A percentile compares a stretch with the other conserved stretches of the same genome.
Conservation (phyloP, 2,888 invertebrate species). For the Tenodera sinensis region DNA sequence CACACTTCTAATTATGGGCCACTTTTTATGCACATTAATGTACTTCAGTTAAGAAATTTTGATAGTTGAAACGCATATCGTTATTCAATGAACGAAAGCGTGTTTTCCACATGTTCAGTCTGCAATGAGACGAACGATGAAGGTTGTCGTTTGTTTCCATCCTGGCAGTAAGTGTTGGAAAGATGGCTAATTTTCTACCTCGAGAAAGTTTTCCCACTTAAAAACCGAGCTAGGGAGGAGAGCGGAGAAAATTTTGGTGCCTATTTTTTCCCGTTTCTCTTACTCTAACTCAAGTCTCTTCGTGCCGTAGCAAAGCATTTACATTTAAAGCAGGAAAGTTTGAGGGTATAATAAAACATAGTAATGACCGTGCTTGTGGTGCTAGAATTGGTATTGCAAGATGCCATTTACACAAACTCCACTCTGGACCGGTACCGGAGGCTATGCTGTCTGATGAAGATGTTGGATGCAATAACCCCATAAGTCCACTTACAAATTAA, state of each 20-base stretch:
- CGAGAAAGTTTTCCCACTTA: not conserved
- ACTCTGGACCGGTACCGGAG: not conserved
- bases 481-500: not conserved
- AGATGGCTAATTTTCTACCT: not conserved
- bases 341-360: not conserved
- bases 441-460: not conserved
- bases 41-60: too few relatives aligned
- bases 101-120: too few relatives aligned
- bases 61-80: too few relatives aligned
- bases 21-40: too few relatives aligned
- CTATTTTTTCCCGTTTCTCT: not conserved
- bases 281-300: not conserved
- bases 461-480: not conserved
- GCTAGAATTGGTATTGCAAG: not conserved
- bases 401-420: not conserved
- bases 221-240: not conserved
- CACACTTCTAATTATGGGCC: too few relatives aligned
- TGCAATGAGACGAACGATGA: not conserved
- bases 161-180: not conserved
- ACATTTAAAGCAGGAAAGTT: not conserved
- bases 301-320: not conserved
- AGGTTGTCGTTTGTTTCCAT: not conserved
- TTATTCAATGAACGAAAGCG: too few relatives aligned
- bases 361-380: not conserved
- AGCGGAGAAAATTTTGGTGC: not conserved